phyloP scores from a whole-genome alignment of 2,888 invertebrate genomes.

The Nomada ruficornis region DNA sequence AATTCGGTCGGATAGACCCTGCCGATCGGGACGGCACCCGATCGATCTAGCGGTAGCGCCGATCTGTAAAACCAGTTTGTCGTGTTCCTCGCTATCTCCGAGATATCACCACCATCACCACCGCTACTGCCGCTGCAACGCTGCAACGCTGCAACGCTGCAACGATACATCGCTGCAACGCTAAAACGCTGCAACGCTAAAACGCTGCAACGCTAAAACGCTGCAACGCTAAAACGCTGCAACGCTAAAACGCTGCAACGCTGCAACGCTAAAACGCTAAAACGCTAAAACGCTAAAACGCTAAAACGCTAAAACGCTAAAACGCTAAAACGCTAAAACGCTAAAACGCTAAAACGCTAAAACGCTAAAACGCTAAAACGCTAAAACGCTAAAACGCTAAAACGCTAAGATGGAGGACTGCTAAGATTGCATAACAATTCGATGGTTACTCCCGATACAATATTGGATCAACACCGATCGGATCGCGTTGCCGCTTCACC shows the following conservation, averaged over 20 bases:
- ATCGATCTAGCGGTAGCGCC: conserved; percentile 50
- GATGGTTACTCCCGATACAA: conserved; percentile 57
- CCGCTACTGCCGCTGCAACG: conserved; percentile 55
- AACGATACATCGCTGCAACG: conserved; percentile 32
- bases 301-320: background rate
- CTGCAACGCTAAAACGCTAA: background rate
- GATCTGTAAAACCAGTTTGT: conserved; percentile 68
- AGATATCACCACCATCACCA: conserved; percentile 56
- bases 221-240: conserved; percentile 7
- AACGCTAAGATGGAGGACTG: background rate
- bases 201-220: background rate
- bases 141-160: conserved; percentile 13
- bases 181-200: conserved; percentile 9
- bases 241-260: conserved; percentile 5
- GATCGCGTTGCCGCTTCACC: conserved; percentile 51
- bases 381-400: background rate
- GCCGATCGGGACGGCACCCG: conserved; percentile 29
- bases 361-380: conserved; percentile 10
- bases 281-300: conserved; percentile 10
- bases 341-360: background rate
- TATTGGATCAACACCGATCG: conserved; percentile 46
- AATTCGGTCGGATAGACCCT: conserved; percentile 35
- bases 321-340: background rate
- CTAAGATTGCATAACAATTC: conserved; percentile 62
- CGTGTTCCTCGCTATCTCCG: conserved; percentile 58